These are phyloP conservation scores for Girardinichthys multiradiatus DNA, from an alignment of 2,113 vertebrate species.

Conservation along the genomic window DNA sequence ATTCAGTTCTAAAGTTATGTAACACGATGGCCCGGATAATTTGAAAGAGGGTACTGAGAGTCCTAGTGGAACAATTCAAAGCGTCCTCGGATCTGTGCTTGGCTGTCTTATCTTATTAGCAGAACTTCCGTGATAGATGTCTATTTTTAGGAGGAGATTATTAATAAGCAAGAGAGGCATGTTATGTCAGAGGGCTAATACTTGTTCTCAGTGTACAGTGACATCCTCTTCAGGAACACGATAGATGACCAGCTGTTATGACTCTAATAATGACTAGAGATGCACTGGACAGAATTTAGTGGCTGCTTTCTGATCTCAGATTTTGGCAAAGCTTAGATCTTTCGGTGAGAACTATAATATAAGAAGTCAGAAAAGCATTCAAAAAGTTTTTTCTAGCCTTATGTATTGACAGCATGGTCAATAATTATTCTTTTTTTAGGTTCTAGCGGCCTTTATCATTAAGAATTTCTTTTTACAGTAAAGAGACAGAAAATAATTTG, in stretches of 20 bases:
- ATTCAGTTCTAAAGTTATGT: slow-evolving; percentile 33
- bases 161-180: slow-evolving; percentile 53
- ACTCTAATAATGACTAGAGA: neutral
- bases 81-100: slow-evolving; percentile 20
- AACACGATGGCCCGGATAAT: slow-evolving; percentile 9
- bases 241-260: slow-evolving; percentile 5
- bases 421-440: neutral
- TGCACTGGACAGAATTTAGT: neutral
- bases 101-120: slow-evolving; percentile 60
- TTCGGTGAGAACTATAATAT: neutral
- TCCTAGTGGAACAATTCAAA: slow-evolving; percentile 24
- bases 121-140: slow-evolving; percentile 24
- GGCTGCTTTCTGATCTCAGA: neutral
- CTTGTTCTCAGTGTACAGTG: slow-evolving; percentile 9
- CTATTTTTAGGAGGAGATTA: slow-evolving; percentile 66
- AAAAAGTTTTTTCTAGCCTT: neutral
- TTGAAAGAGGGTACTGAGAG: slow-evolving; percentile 5
- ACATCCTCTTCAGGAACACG: slow-evolving; percentile 27
- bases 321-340: neutral
- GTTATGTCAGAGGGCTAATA: slow-evolving; percentile 46
- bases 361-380: neutral
- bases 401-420: neutral
- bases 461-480: too few species aligned
- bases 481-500: too few species aligned
- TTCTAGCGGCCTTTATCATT: too few species aligned